A percentile compares a stretch with the other conserved stretches of the same genome.
Evolutionary conservation across 1,140 invertebrate species (phyloP).

Genomic region (Pseudomyrmex dendroicus): DNA sequence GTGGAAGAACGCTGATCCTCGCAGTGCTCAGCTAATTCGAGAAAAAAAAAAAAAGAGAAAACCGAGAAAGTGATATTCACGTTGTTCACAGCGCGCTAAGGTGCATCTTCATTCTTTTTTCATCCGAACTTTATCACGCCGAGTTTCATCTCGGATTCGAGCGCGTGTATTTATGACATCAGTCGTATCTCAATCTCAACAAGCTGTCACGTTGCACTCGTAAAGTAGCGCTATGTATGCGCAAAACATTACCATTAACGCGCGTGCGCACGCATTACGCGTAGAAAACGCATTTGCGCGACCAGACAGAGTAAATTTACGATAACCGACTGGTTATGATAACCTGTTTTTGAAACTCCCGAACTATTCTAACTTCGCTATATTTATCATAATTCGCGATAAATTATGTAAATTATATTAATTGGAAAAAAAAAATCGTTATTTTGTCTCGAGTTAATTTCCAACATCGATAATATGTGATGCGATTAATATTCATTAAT

Average conservation of each 20-base stretch:
- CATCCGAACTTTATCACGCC: not conserved
- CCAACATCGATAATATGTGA: not conserved
- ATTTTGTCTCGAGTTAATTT: conserved; percentile 3
- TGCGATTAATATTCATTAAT: not conserved
- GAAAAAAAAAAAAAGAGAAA: conserved; percentile 34
- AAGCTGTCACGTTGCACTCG: conserved; percentile 15
- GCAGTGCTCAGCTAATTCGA: conserved; percentile 63
- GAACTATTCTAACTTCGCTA: not conserved
- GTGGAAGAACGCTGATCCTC: conserved; percentile 40
- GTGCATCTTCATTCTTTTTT: conserved; percentile 21
- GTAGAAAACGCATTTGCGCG: not conserved
- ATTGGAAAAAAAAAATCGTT: not conserved
- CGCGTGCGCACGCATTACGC: conserved; percentile 23
- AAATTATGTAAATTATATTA: conserved; percentile 14
- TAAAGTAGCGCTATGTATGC: conserved; percentile 39
- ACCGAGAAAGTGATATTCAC: conserved; percentile 5
- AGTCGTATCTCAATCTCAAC: conserved; percentile 46
- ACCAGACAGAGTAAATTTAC: conserved; percentile 13
- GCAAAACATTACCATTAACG: conserved; percentile 24
- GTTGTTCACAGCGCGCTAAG: not conserved
- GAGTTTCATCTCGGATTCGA: not conserved
- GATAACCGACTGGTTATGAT: conserved; percentile 26
- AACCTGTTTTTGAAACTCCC: conserved; percentile 5
- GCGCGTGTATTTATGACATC: conserved; percentile 47
- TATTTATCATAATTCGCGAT: not conserved